Conservation (phyloP, 2,797 vertebrate genomes). For the Microhierax caerulescens region DNA sequence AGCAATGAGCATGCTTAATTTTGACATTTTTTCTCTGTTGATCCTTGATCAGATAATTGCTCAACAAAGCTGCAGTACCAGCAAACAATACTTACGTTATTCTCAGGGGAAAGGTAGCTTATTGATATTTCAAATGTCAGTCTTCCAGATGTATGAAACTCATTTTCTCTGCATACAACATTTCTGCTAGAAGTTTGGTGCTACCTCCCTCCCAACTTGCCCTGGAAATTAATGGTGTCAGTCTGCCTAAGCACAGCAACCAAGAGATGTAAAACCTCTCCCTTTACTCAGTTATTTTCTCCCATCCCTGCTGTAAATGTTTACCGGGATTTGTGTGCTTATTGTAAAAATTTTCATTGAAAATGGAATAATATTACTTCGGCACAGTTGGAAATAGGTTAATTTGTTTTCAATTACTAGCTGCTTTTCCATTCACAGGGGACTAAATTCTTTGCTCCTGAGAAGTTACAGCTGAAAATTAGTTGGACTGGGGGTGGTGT, state of each 20-base stretch:
- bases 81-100: not conserved
- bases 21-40: not conserved
- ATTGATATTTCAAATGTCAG: not conserved
- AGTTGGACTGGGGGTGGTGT: not conserved
- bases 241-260: not conserved
- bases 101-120: not conserved
- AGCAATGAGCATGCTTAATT: not conserved
- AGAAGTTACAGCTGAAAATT: slow-evolving; percentile 13
- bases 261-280: not conserved
- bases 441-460: slow-evolving; percentile 8
- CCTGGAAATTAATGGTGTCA: not conserved
- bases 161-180: not conserved
- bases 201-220: not conserved
- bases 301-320: not conserved
- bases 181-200: not conserved
- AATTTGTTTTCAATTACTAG: slow-evolving; percentile 43
- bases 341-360: slow-evolving; percentile 22
- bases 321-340: not conserved
- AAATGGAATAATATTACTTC: not conserved
- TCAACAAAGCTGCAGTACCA: not conserved
- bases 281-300: not conserved
- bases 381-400: slow-evolving; percentile 30
- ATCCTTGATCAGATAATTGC: not conserved
- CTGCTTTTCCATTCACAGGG: slow-evolving; percentile 29
- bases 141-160: not conserved